phyloP scores from a whole-genome alignment of 2,113 vertebrate genomes.

The Stigmatopora nigra region DNA sequence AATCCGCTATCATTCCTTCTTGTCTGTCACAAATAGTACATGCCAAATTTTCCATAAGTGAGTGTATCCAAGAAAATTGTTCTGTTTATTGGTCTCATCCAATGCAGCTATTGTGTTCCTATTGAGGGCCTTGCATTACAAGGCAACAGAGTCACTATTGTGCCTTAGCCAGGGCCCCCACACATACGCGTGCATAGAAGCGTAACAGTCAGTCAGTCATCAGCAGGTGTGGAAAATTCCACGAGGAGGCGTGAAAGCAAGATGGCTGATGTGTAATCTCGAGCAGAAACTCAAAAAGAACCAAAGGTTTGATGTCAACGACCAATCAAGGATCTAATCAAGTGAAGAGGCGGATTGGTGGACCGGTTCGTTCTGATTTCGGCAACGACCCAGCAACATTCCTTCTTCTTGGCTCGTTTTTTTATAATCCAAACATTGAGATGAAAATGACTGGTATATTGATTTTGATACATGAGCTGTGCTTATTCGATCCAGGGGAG shows the following conservation, averaged over 20 bases:
- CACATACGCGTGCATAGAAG: slow-evolving; percentile 20
- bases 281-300: neutral
- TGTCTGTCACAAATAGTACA: neutral
- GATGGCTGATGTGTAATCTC: neutral
- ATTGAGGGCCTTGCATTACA: slow-evolving; percentile 59
- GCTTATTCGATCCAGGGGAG: neutral
- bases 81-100: slow-evolving; percentile 28
- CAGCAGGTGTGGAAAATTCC: slow-evolving; percentile 59
- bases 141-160: slow-evolving; percentile 59
- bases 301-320: neutral
- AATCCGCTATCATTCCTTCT: slow-evolving; percentile 19
- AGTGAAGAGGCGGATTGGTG: neutral
- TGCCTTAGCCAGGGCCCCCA: slow-evolving; percentile 51
- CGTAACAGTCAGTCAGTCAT: slow-evolving; percentile 17
- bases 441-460: neutral
- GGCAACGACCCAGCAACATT: neutral
- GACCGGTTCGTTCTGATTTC: neutral
- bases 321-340: neutral
- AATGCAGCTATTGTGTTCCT: slow-evolving; percentile 59
- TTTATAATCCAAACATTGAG: neutral
- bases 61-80: neutral
- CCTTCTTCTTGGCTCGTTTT: neutral
- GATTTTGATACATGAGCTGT: neutral
- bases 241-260: slow-evolving; percentile 16
- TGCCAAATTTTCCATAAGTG: slow-evolving; percentile 2